Evolutionary conservation across 2,888 invertebrate species (phyloP).

Genomic region (Punctoribates punctum): DNA sequence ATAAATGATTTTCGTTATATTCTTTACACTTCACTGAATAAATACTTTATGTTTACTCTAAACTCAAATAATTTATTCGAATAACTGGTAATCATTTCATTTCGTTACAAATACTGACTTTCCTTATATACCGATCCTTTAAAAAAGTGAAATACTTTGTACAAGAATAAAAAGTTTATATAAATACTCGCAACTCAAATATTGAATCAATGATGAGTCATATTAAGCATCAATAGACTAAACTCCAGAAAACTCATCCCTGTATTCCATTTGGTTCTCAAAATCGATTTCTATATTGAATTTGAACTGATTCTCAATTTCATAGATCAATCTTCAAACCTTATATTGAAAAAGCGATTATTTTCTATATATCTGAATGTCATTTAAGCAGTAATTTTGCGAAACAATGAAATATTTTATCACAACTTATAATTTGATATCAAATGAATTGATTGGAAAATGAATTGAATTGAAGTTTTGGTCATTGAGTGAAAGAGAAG

Average conservation of each 20-base stretch:
- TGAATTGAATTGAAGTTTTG: neutral
- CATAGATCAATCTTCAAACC: neutral
- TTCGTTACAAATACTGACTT: too few species aligned
- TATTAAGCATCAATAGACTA: neutral
- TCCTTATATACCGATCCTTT: too few species aligned
- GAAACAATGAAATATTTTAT: neutral
- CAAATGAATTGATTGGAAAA: neutral
- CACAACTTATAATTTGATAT: neutral
- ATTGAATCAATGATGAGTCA: neutral
- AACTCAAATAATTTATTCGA: neutral
- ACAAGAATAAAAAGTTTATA: neutral
- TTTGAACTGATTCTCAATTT: neutral
- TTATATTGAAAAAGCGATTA: too few species aligned
- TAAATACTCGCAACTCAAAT: neutral
- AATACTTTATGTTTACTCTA: neutral
- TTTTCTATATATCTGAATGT: too few species aligned
- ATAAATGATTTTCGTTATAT: conserved; percentile 7
- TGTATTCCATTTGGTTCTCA: too few species aligned
- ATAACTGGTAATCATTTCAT: neutral
- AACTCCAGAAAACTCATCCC: too few species aligned
- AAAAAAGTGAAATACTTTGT: neutral
- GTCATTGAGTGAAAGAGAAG: neutral
- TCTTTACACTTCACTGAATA: conserved; percentile 11
- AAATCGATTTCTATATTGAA: neutral
- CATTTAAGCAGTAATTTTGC: neutral